Evolutionary conservation across 2,888 invertebrate species (phyloP), one percentile per base, ranked within the genome.

Genomic region (Cheilosia vernalis): DNA sequence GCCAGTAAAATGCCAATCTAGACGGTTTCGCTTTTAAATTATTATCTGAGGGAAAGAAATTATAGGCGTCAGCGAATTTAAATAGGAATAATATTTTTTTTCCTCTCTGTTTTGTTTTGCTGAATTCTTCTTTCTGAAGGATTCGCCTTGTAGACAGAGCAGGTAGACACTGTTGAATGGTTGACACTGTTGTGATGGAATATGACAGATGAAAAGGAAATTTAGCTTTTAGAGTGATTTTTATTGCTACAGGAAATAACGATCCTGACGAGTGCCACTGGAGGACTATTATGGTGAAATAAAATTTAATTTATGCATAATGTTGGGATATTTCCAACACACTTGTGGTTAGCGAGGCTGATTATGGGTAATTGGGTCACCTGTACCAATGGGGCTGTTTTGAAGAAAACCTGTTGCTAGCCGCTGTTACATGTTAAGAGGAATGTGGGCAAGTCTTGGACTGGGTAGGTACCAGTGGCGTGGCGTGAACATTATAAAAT

Each of bases 31-130:
- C 10, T 30, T 49, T 42, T 56, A 44, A 42, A 33, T 63, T 63
- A 44, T 63, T 63, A 42, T 30, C 40, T 33, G 19, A 42, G 33
- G n/a, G 3, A 73, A 66, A 33, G 58, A 33, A 77, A 66, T 70
- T 66, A 70, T 70, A 82, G 69, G 76, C 81, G 76, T 81, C 81
- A 81, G 76, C 44, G 63, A 81, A 69, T 64, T 76, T 69, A 64
- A 81, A 63, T 69, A 27, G 42, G 58, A 37, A 49, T 40, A 56
- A 40, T 51, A 42, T 44, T 37, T 40, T 24, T 42, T 19, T 42
- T 42, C 1, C 24, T 42, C 6, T 44, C 53, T 40, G 33, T 47
- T 27, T 56, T 49, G n/a, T 74, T 40, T 5, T 10, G 61, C 19
- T 30, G 27, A 53, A 47, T 44, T 58, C 58, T 49, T 49, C 37